Base-by-base conservation (phyloP, 2,888 invertebrate genomes). In the Quadriops clusia region DNA sequence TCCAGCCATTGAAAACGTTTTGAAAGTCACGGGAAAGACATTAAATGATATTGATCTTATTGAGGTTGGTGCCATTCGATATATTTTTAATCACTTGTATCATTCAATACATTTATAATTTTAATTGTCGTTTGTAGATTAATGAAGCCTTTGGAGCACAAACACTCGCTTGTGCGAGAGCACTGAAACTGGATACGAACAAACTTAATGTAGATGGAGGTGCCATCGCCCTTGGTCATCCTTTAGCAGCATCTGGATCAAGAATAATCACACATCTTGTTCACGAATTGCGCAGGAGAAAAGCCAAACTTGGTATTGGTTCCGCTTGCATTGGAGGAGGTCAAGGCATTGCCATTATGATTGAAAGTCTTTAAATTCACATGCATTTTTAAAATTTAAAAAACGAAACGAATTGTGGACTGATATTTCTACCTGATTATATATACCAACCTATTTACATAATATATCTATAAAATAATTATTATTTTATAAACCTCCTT, bases 81-180 rank as follows among this genome's bases (percentile, higher is more conserved):
- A n/a, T n/a, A n/a, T n/a, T 17, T 26, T 28, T 20, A 18, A 10
- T 14, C 17, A 8, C 17, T 17, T 17, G 34, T 5, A 30, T 26
- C 10, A 15, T 12, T 11, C 15, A 30, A 8, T 17, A 26, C 10
- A 27, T 31, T 15, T 12, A 28, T 23, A 49, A 47, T 30, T 13
- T n/a, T n/a, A n/a, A 10, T 34, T 13, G 2, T 30, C 33, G 28
- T 40, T 46, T 42, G 36, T 51, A 93, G 90, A 91, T 97, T 45
- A 98, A 98, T 64, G 98, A 98, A 64, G 98, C 98, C 0, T 98
- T 98, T 68, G 90, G 79, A 24, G 84, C 94, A 0, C 98, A 98
- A 64, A 84, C 86, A 3, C 64, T 98, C 30, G 79, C 97, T 1
- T 95, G 95, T 46, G 82, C 79, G 26, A 87, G 89, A 53, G 91